phyloP scores from a whole-genome alignment of 2,113 vertebrate genomes.

The Tragelaphus imberbis region DNA sequence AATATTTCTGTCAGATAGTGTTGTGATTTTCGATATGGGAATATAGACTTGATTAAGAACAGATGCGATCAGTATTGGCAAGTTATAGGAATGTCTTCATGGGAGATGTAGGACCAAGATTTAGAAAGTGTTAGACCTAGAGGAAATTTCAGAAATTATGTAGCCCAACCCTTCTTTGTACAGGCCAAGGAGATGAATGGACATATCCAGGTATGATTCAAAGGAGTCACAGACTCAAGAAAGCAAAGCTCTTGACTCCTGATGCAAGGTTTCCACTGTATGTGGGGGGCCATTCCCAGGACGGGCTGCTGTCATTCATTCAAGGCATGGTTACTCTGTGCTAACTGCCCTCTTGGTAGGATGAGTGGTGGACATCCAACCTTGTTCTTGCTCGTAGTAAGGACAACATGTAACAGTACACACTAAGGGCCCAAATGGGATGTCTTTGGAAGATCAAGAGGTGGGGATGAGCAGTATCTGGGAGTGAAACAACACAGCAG shows the following conservation, averaged over 20 bases:
- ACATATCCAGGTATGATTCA: background rate
- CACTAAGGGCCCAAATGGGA: background rate
- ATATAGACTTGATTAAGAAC: constrained; percentile 32
- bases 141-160: constrained; percentile 24
- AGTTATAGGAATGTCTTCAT: background rate
- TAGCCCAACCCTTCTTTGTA: background rate
- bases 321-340: background rate
- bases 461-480: background rate
- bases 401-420: background rate
- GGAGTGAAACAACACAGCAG: background rate
- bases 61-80: background rate
- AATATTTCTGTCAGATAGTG: constrained; percentile 23
- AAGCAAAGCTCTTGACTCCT: background rate
- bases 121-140: constrained; percentile 22
- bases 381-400: background rate
- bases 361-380: background rate
- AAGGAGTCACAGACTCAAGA: background rate
- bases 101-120: background rate
- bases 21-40: constrained; percentile 19
- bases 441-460: background rate
- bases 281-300: too few relatives aligned
- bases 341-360: background rate
- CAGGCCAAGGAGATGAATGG: background rate
- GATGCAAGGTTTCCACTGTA: background rate
- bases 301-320: background rate